These are phyloP conservation scores for Deroptyus accipitrinus DNA, from an alignment of 2,113 vertebrate genomes.

Conservation along the genomic window DNA sequence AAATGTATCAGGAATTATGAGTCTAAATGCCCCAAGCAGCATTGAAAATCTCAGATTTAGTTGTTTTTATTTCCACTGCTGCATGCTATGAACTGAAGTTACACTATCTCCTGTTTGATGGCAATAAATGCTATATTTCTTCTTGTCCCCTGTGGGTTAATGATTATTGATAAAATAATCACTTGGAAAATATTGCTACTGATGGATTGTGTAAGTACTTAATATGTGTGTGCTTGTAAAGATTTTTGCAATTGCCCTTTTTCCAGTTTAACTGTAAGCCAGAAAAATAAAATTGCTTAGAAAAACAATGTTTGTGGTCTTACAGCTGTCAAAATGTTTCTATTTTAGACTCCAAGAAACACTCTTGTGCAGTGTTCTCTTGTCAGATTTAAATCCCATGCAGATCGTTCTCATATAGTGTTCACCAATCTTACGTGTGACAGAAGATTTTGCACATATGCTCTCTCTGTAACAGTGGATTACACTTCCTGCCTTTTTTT, in stretches of 20 bases:
- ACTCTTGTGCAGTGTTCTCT: background rate
- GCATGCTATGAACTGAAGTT: background rate
- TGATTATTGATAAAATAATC: slow-evolving; percentile 37
- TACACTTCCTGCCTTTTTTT: background rate
- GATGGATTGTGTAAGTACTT: background rate
- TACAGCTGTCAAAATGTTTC: background rate
- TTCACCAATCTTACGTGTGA: background rate
- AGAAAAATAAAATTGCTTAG: background rate
- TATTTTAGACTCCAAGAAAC: background rate
- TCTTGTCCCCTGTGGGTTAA: slow-evolving; percentile 12
- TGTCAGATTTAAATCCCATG: background rate
- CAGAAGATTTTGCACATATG: background rate
- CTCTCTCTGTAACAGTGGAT: background rate
- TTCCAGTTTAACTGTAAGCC: background rate
- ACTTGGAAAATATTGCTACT: background rate
- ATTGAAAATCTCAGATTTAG: background rate
- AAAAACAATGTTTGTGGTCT: background rate
- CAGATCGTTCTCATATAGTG: background rate
- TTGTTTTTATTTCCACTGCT: slow-evolving; percentile 2
- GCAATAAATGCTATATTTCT: slow-evolving; percentile 19
- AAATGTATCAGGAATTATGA: background rate
- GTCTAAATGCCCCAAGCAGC: background rate
- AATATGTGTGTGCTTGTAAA: background rate
- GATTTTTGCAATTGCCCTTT: background rate
- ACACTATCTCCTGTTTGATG: background rate